Conservation (phyloP, 2,888 invertebrate genomes). For the Drosophila niveifrons region DNA sequence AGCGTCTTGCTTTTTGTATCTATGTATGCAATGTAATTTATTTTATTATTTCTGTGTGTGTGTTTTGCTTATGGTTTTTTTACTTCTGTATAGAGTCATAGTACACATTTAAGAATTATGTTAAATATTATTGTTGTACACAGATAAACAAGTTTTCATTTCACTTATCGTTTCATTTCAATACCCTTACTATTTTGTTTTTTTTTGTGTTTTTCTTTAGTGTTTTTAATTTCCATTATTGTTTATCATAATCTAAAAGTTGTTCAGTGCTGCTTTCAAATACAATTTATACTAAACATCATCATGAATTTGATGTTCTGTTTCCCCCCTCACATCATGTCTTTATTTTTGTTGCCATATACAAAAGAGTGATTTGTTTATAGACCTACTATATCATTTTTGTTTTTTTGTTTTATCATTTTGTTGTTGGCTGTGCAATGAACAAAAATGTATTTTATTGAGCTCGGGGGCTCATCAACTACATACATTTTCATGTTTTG, state of each 20-base stretch:
- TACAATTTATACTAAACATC: conserved; percentile 41
- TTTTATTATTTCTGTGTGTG: conserved; percentile 11
- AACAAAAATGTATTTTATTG: conserved; percentile 33
- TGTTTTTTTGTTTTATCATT: conserved; percentile 11
- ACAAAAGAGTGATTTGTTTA: conserved; percentile 25
- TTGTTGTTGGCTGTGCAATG: conserved; percentile 42
- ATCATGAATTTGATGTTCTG: conserved; percentile 28
- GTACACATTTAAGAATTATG: conserved; percentile 75
- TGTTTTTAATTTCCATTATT: conserved; percentile 27
- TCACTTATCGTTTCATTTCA: conserved; percentile 59
- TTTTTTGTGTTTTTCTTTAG: conserved; percentile 16
- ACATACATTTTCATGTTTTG: conserved; percentile 22
- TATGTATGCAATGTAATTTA: conserved; percentile 48
- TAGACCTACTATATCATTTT: conserved; percentile 18
- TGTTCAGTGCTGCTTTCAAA: conserved; percentile 66
- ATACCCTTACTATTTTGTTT: conserved; percentile 24
- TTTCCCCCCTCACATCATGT: conserved; percentile 7
- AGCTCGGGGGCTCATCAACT: conserved; percentile 40
- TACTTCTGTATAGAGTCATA: conserved; percentile 60
- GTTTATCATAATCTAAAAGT: conserved; percentile 50
- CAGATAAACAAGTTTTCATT: conserved; percentile 77
- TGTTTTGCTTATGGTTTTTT: conserved; percentile 3
- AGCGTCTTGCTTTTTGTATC: conserved; percentile 34
- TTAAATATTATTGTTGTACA: conserved; percentile 78
- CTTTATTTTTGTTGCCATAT: conserved; percentile 20